Conservation (phyloP, 2,888 invertebrate genomes). For the Caenorhabditis sp. region DNA sequence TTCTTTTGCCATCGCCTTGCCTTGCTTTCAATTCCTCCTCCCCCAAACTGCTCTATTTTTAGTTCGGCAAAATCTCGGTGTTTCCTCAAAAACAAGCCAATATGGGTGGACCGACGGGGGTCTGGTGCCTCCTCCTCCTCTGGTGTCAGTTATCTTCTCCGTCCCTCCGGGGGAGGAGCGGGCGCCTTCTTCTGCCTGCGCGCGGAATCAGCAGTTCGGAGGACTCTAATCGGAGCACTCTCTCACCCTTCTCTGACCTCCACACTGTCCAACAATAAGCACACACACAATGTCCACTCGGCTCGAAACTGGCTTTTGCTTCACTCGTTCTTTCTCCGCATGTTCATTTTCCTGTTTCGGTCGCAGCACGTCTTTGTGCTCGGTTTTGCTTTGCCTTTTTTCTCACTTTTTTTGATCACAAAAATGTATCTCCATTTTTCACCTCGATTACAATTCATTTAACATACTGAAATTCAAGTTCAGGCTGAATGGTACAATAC, state of each 20-base stretch:
- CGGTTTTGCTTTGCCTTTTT: conserved; percentile 6
- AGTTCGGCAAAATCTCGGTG: conserved; percentile 41
- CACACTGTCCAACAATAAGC: conserved; percentile 53
- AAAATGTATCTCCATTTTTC: not conserved
- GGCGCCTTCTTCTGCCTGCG: conserved; percentile 35
- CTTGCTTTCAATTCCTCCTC: conserved; percentile 11
- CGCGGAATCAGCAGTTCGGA: conserved; percentile 19
- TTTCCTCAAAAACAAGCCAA: conserved; percentile 49
- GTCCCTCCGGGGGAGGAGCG: conserved; percentile 19
- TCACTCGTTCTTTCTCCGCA: conserved; percentile 46
- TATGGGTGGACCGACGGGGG: conserved; percentile 22
- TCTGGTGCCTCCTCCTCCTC: not conserved
- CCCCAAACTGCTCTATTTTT: conserved; percentile 38
- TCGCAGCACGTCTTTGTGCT: not conserved
- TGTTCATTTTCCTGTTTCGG: conserved; percentile 35
- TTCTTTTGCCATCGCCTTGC: conserved; percentile 22
- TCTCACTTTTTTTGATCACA: not conserved
- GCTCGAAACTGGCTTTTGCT: conserved; percentile 56
- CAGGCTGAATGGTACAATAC: conserved; percentile 48
- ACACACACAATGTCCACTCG: conserved; percentile 54
- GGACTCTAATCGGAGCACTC: conserved; percentile 18
- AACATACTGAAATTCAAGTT: not conserved
- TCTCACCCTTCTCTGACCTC: conserved; percentile 28
- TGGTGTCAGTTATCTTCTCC: conserved; percentile 48
- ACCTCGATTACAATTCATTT: not conserved